Evolutionary conservation across 2,888 invertebrate genomes (phyloP).

Genomic region (Sinopyrophorus schimmeli): DNA sequence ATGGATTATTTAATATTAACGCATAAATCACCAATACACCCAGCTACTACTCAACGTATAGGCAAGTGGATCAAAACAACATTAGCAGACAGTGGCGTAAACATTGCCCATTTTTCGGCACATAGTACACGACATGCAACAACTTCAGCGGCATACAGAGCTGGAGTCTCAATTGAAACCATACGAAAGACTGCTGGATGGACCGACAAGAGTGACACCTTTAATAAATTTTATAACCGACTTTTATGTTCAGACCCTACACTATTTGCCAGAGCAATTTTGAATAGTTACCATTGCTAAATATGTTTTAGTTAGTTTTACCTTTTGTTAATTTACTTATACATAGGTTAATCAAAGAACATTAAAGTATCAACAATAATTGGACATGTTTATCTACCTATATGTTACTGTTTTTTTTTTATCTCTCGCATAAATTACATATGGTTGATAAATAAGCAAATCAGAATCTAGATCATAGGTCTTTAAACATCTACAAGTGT

Average conservation of each 20-base stretch:
- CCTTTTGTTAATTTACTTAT: too few species aligned
- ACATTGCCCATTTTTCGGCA: constrained; percentile 28
- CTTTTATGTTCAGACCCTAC: constrained; percentile 4
- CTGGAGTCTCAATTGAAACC: constrained; percentile 30
- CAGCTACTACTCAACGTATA: constrained; percentile 28
- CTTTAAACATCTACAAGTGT: too few species aligned
- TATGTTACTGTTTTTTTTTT: too few species aligned
- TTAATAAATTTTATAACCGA: constrained; percentile 33
- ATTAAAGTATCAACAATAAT: too few species aligned
- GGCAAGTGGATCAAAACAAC: constrained; percentile 37
- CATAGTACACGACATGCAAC: constrained; percentile 36
- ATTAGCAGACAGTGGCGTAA: constrained; percentile 32
- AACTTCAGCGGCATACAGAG: constrained; percentile 36
- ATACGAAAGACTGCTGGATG: constrained; percentile 39
- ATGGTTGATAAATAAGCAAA: too few species aligned
- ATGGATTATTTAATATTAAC: constrained; percentile 7
- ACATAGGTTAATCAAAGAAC: too few species aligned
- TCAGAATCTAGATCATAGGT: too few species aligned
- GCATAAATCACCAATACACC: constrained; percentile 2
- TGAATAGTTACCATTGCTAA: too few species aligned
- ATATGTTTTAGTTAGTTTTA: too few species aligned
- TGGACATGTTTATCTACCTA: too few species aligned
- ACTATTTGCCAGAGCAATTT: background rate
- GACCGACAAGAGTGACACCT: constrained; percentile 31
- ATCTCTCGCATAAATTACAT: too few species aligned